These are phyloP conservation scores for Molossus alvarezi DNA, from an alignment of 2,797 vertebrate genomes.

Conservation along the genomic window DNA sequence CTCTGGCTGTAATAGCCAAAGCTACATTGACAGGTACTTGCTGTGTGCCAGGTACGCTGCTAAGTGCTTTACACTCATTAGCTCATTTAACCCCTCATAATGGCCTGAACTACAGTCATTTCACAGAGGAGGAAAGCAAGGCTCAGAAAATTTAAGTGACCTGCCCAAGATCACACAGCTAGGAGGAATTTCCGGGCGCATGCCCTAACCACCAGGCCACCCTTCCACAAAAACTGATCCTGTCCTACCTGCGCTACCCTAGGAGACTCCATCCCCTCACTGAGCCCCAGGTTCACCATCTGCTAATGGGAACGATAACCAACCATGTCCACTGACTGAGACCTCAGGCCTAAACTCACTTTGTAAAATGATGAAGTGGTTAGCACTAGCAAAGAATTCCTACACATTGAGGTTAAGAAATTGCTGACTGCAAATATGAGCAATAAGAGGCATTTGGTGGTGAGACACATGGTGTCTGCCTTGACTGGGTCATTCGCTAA, in stretches of 20 bases:
- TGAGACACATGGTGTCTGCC: rapidly evolving
- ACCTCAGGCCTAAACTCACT: not conserved
- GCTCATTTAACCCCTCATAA: not conserved
- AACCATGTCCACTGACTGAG: not conserved
- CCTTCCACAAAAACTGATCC: not conserved
- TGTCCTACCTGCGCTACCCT: not conserved
- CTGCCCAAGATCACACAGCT: not conserved
- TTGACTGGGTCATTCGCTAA: not conserved
- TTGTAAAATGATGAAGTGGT: not conserved
- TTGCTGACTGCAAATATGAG: not conserved
- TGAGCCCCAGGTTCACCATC: not conserved
- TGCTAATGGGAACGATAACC: not conserved
- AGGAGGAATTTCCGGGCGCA: not conserved
- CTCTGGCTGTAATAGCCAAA: not conserved
- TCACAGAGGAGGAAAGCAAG: not conserved
- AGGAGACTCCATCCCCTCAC: not conserved
- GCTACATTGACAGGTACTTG: not conserved
- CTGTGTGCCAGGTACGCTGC: too few relatives aligned
- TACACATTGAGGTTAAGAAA: not conserved
- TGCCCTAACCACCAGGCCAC: not conserved
- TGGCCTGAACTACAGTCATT: not conserved
- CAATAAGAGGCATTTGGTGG: not conserved
- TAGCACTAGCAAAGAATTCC: not conserved
- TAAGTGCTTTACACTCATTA: not conserved
- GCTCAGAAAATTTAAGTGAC: not conserved